phyloP scores from a whole-genome alignment of 2,797 vertebrate species.

The Varecia variegata region DNA sequence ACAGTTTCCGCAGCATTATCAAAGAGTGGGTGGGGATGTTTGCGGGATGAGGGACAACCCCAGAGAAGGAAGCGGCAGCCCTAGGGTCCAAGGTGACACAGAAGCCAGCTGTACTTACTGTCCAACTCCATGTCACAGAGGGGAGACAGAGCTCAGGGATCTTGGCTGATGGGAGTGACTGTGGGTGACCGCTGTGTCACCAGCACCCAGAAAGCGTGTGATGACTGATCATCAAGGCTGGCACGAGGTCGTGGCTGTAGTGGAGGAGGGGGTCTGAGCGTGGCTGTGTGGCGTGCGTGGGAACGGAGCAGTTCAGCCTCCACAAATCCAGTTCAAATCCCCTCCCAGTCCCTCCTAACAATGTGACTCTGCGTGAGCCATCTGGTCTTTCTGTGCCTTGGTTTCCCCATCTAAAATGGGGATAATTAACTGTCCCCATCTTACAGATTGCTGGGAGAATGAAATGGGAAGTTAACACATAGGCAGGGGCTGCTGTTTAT shows the following conservation, averaged over 20 bases:
- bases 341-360: not conserved
- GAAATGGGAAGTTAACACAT: not conserved
- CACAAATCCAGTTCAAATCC: not conserved
- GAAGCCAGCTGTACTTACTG: not conserved
- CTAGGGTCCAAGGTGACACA: too few relatives aligned
- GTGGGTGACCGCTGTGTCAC: not conserved
- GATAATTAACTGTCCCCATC: not conserved
- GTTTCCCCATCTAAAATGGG: not conserved
- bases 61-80: too few relatives aligned
- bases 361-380: not conserved
- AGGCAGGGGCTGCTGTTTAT: not conserved
- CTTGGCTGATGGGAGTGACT: not conserved
- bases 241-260: too few relatives aligned
- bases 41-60: not conserved
- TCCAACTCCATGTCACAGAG: not conserved
- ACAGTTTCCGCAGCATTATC: not conserved
- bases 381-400: not conserved
- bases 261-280: not conserved
- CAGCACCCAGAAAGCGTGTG: not conserved
- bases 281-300: rapidly evolving
- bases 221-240: not conserved
- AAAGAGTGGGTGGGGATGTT: not conserved
- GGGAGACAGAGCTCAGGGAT: not conserved
- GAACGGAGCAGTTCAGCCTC: not conserved
- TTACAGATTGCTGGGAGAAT: not conserved